Evolutionary conservation across 1,140 invertebrate species (phyloP).

Genomic region (Homarus americanus): DNA sequence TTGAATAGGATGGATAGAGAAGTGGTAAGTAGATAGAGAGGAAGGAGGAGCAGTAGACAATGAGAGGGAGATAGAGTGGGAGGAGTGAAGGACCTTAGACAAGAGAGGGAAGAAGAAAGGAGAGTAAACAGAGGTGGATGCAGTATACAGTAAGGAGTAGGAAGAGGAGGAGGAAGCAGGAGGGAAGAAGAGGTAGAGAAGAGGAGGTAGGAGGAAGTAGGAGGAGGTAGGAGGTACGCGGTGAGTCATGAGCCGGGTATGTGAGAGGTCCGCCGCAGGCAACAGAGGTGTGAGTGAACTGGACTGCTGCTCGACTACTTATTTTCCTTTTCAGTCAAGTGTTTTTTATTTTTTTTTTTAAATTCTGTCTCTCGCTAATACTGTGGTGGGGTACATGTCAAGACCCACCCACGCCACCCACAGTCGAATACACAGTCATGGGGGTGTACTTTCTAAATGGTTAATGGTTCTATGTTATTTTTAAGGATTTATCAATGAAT

Average conservation of each 20-base stretch:
- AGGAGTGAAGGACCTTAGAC: not conserved
- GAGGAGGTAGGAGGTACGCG: not conserved
- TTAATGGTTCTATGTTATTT: no score
- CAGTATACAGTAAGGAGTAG: not conserved
- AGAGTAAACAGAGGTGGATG: not conserved
- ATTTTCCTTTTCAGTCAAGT: no score
- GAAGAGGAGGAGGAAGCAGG: no score
- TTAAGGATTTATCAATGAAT: no score
- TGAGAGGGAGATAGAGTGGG: conserved; percentile 11
- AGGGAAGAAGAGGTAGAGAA: not conserved
- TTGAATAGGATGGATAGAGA: no score
- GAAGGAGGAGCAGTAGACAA: conserved; percentile 2
- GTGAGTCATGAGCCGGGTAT: conserved; percentile 45
- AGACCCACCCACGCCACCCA: no score
- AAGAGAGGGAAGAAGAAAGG: not conserved
- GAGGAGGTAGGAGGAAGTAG: not conserved
- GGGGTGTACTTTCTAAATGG: no score
- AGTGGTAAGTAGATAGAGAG: not conserved
- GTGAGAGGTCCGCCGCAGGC: conserved; percentile 10
- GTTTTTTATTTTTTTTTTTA: no score
- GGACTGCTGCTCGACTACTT: not conserved
- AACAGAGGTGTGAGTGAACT: conserved; percentile 41
- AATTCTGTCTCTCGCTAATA: no score
- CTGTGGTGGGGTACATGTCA: no score
- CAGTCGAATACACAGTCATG: no score